Conservation (phyloP, 2,113 vertebrate genomes). For the Trichomycterus rosablanca region DNA sequence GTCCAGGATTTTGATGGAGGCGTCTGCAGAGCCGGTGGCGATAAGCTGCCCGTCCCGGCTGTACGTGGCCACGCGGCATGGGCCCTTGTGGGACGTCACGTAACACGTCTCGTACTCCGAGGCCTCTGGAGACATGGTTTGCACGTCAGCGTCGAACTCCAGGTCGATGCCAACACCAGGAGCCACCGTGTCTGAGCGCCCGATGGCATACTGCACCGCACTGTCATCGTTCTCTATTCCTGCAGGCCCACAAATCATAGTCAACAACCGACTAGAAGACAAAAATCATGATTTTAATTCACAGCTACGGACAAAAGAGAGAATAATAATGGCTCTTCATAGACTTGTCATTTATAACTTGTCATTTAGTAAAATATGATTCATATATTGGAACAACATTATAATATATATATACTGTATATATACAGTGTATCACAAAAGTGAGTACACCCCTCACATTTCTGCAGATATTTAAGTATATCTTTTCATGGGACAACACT, state of each 20-base stretch:
- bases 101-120: constrained; percentile 98
- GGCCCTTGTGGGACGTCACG: constrained; percentile 95
- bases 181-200: constrained; percentile 90
- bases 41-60: constrained; percentile 94
- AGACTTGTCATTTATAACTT: too few species aligned
- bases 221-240: constrained; percentile 97
- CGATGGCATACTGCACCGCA: constrained; percentile 93
- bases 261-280: too few species aligned
- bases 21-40: constrained; percentile 92
- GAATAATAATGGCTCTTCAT: too few species aligned
- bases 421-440: too few species aligned
- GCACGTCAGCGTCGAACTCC: constrained; percentile 94
- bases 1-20: constrained; percentile 97
- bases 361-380: too few species aligned
- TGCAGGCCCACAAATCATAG: constrained; percentile 48
- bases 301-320: too few species aligned
- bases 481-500: too few species aligned
- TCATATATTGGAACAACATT: too few species aligned
- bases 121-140: constrained; percentile 96
- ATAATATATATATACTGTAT: too few species aligned
- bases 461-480: too few species aligned
- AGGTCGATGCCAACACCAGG: constrained; percentile 94
- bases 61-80: constrained; percentile 89
- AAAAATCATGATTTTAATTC: too few species aligned
- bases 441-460: too few species aligned